These are phyloP conservation scores for Automeris io DNA, from an alignment of 2,888 invertebrate genomes.

Conservation along the genomic window DNA sequence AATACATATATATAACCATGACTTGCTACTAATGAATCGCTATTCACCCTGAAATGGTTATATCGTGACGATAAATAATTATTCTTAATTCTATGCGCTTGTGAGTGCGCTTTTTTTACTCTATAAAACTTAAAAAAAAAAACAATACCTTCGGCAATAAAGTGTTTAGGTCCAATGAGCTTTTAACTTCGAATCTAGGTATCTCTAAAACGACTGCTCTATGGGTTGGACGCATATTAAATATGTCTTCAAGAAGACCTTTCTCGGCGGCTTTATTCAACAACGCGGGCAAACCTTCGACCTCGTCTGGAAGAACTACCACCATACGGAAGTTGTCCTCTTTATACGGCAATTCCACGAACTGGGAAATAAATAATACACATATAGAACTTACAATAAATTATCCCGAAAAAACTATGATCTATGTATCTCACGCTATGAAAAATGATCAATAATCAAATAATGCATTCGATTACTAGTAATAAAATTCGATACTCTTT, in stretches of 20 bases:
- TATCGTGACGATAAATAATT: too few relatives aligned
- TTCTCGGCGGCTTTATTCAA: conserved; percentile 32
- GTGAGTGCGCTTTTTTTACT: too few relatives aligned
- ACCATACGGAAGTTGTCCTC: conserved; percentile 48
- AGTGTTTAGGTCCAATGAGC: conserved; percentile 30
- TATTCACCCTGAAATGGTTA: too few relatives aligned
- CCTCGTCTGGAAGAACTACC: conserved; percentile 36
- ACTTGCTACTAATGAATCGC: too few relatives aligned
- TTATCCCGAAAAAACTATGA: too few relatives aligned
- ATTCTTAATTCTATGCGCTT: not conserved
- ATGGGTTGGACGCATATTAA: conserved; percentile 23
- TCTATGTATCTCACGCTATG: not conserved
- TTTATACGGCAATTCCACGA: conserved; percentile 48
- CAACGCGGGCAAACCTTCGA: conserved; percentile 36
- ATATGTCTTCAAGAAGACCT: conserved; percentile 37
- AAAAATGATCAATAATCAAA: too few relatives aligned
- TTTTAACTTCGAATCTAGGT: conserved; percentile 45
- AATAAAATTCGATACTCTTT: too few relatives aligned
- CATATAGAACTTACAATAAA: too few relatives aligned
- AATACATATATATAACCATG: too few relatives aligned
- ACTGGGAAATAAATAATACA: conserved; percentile 23
- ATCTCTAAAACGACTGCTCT: conserved; percentile 29
- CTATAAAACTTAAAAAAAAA: not conserved
- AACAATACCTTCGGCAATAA: conserved; percentile 37
- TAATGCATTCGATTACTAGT: too few relatives aligned